Percentiles rank a stretch among this genome's conserved stretches.
Conservation (phyloP, 1,140 invertebrate species). For the Colletes latitarsis region DNA sequence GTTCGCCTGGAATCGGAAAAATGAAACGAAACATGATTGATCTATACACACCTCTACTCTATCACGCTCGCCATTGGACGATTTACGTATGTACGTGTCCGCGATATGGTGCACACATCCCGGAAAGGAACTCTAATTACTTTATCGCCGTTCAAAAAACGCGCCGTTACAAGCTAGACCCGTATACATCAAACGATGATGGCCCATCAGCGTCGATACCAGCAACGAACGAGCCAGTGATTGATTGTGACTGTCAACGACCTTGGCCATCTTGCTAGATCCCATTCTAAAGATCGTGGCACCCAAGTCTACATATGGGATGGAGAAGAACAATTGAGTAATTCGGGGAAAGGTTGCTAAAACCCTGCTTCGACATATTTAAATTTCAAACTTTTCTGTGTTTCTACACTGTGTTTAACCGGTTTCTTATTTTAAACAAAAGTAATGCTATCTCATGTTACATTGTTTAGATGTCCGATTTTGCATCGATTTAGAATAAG, state of each 20-base stretch:
- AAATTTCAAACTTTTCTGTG: no score
- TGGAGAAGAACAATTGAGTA: no score
- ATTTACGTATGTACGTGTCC: slow-evolving; percentile 34
- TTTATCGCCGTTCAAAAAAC: slow-evolving; percentile 5
- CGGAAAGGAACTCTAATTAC: slow-evolving; percentile 40
- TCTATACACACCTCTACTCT: slow-evolving; percentile 33
- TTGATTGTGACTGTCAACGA: slow-evolving; percentile 27
- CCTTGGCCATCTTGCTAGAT: neutral
- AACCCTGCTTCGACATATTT: no score
- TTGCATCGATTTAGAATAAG: no score
- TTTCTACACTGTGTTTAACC: no score
- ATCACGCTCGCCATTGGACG: slow-evolving; percentile 38
- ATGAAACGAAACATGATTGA: slow-evolving; percentile 31
- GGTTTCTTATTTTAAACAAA: no score
- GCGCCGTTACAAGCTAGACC: slow-evolving; percentile 19
- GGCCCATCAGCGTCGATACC: slow-evolving; percentile 19
- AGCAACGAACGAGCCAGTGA: slow-evolving; percentile 19
- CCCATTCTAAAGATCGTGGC: neutral
- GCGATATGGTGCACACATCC: slow-evolving; percentile 12
- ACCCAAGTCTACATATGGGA: neutral
- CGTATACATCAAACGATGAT: slow-evolving; percentile 36
- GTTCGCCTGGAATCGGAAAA: neutral
- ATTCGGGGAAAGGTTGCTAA: no score
- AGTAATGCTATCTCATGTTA: no score
- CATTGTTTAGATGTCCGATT: no score